Percentiles rank a stretch among this genome's conserved stretches.
Conservation (phyloP, 2,113 vertebrate species). For the Hippocampus comes region DNA sequence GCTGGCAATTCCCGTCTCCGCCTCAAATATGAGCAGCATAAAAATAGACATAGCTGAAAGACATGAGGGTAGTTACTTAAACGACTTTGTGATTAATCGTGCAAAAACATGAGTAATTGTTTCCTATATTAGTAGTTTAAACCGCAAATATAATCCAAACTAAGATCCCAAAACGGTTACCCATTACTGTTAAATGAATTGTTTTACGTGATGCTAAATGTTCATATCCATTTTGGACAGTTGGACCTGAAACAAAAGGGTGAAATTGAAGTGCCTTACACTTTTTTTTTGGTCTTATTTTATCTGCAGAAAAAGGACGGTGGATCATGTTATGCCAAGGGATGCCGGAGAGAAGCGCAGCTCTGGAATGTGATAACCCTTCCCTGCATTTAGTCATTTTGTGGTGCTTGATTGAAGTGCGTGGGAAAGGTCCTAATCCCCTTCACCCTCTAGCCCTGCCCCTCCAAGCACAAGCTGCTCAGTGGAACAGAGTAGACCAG, state of each 20-base stretch:
- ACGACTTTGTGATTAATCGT: background rate
- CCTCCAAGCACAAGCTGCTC: constrained; percentile 39
- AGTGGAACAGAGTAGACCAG: constrained; percentile 45
- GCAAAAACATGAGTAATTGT: too few relatives aligned
- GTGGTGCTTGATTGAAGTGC: constrained; percentile 32
- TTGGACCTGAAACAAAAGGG: background rate
- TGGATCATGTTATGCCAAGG: constrained; percentile 58
- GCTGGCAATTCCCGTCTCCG: constrained; percentile 74
- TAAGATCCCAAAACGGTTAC: too few relatives aligned
- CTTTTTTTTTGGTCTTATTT: constrained; percentile 22
- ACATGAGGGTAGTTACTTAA: background rate
- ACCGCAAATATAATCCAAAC: too few relatives aligned
- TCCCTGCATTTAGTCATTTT: constrained; percentile 12
- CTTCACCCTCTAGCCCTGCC: constrained; percentile 18
- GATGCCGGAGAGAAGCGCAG: constrained; percentile 66
- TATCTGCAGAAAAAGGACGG: constrained; percentile 63
- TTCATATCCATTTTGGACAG: background rate
- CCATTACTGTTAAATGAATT: too few relatives aligned
- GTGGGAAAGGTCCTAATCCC: constrained; percentile 22
- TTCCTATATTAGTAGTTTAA: too few relatives aligned
- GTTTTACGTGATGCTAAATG: background rate
- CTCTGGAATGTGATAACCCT: constrained; percentile 63
- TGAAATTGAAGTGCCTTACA: constrained; percentile 5
- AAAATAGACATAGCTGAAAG: constrained; percentile 79
- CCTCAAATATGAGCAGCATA: constrained; percentile 82